Conservation (phyloP, 1,140 invertebrate genomes). For the Ericerus pela region DNA sequence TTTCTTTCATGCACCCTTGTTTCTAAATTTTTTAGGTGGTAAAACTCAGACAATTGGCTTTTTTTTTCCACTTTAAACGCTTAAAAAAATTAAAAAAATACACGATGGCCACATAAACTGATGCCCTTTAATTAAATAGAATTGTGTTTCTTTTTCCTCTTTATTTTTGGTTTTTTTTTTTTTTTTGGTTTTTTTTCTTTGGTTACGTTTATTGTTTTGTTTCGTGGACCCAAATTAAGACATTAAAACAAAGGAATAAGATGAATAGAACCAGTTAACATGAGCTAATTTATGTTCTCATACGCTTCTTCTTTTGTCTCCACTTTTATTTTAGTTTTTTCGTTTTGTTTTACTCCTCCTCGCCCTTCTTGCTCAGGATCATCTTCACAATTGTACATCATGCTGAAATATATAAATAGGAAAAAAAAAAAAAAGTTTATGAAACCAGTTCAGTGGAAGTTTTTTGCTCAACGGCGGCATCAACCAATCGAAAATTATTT, state of each 20-base stretch:
- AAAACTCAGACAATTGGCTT: too few relatives aligned
- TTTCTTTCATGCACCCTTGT: too few relatives aligned
- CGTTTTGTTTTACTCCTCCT: neutral
- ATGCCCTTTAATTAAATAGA: slow-evolving; percentile 4
- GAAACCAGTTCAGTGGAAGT: slow-evolving; percentile 2
- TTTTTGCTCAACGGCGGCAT: too few relatives aligned
- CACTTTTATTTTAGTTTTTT: neutral
- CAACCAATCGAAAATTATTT: too few relatives aligned
- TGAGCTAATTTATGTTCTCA: slow-evolving; percentile 5
- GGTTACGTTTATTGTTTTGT: slow-evolving; percentile 1
- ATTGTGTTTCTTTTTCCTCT: too few relatives aligned
- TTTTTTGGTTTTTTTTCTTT: neutral
- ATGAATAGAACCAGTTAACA: slow-evolving; percentile 4
- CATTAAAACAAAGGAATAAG: slow-evolving; percentile 8
- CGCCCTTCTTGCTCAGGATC: neutral
- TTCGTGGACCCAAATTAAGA: neutral
- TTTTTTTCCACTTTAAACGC: too few relatives aligned
- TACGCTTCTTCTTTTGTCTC: slow-evolving; percentile 7
- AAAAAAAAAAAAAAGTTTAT: slow-evolving; percentile 5
- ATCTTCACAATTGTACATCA: too few relatives aligned
- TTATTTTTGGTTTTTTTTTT: too few relatives aligned
- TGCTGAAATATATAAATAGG: too few relatives aligned
- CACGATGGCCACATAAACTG: too few relatives aligned
- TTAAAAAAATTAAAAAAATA: too few relatives aligned
- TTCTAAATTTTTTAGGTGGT: too few relatives aligned